Conservation (phyloP, 2,797 vertebrate genomes). For the Clarias pachynema region DNA sequence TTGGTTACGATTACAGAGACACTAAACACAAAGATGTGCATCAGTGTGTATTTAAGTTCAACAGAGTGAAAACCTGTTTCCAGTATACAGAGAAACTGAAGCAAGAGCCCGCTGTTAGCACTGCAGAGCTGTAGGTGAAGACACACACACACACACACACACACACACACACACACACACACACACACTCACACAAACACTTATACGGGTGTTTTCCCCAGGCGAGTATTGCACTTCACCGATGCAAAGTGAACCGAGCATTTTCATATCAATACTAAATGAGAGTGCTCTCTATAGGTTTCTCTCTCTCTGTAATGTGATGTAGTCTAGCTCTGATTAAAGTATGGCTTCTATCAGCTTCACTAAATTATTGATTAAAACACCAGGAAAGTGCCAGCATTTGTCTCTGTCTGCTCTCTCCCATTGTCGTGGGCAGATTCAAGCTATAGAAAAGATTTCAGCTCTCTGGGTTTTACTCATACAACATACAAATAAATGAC, state of each 20-base stretch:
- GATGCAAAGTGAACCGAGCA: slow-evolving; percentile 58
- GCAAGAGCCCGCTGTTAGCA: slow-evolving; percentile 33
- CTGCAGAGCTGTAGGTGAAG: slow-evolving; percentile 41
- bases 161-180: slow-evolving; percentile 35
- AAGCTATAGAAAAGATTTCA: slow-evolving; percentile 30
- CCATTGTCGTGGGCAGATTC: slow-evolving; percentile 43
- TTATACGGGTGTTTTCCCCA: slow-evolving; percentile 44
- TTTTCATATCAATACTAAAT: slow-evolving; percentile 62
- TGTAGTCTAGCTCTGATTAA: slow-evolving; percentile 59
- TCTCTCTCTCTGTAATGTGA: slow-evolving; percentile 55
- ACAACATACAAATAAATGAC: not conserved
- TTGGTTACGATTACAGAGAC: not conserved
- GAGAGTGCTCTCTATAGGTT: slow-evolving; percentile 54
- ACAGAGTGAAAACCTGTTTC: slow-evolving; percentile 9
- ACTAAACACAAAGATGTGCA: not conserved
- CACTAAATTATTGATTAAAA: slow-evolving; percentile 61
- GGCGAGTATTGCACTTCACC: slow-evolving; percentile 52
- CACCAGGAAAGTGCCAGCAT: slow-evolving; percentile 50
- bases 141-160: slow-evolving; percentile 38
- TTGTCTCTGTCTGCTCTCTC: slow-evolving; percentile 56
- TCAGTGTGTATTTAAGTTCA: not conserved
- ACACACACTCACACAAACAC: slow-evolving; percentile 39
- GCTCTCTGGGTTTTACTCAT: slow-evolving; percentile 20
- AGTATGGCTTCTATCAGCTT: slow-evolving; percentile 59
- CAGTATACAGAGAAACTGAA: slow-evolving; percentile 19